phyloP scores from a whole-genome alignment of 2,797 vertebrate species.

The Sylvilagus floridanus region DNA sequence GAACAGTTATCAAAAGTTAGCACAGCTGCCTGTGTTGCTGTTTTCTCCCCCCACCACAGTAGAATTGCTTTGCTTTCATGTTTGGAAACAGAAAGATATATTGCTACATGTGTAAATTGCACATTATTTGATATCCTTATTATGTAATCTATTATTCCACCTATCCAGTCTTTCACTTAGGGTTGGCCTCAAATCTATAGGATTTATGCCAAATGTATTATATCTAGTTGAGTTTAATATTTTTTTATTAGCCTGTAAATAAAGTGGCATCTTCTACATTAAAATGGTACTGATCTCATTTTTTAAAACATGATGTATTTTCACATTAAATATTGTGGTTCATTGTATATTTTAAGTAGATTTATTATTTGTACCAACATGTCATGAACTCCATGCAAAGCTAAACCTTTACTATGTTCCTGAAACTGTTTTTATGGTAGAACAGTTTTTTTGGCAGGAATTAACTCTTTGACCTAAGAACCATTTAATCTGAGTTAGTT shows the following conservation, averaged over 20 bases:
- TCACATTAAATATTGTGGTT: slow-evolving; percentile 65
- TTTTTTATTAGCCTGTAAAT: slow-evolving; percentile 87
- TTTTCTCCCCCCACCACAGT: slow-evolving; percentile 34
- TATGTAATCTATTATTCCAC: slow-evolving; percentile 67
- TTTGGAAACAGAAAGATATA: slow-evolving; percentile 61
- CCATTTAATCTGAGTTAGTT: slow-evolving; percentile 24
- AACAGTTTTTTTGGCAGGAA: background rate
- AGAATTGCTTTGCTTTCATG: slow-evolving; percentile 46
- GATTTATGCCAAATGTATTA: slow-evolving; percentile 80
- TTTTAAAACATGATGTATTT: slow-evolving; percentile 40
- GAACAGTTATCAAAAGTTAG: slow-evolving; percentile 75
- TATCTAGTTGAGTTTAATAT: slow-evolving; percentile 81
- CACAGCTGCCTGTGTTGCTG: slow-evolving; percentile 80
- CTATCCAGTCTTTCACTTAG: slow-evolving; percentile 29
- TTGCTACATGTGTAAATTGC: slow-evolving; percentile 68
- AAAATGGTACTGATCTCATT: slow-evolving; percentile 79
- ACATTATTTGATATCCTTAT: slow-evolving; percentile 71
- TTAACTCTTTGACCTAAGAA: background rate
- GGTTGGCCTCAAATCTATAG: slow-evolving; percentile 65
- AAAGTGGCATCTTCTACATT: slow-evolving; percentile 82
- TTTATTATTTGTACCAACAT: slow-evolving; percentile 5
- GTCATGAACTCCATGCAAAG: background rate
- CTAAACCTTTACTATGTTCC: too few species aligned
- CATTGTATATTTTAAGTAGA: slow-evolving; percentile 59
- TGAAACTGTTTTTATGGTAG: background rate